Evolutionary conservation across 2,797 vertebrate species (phyloP).

Genomic region (Danio choprae): DNA sequence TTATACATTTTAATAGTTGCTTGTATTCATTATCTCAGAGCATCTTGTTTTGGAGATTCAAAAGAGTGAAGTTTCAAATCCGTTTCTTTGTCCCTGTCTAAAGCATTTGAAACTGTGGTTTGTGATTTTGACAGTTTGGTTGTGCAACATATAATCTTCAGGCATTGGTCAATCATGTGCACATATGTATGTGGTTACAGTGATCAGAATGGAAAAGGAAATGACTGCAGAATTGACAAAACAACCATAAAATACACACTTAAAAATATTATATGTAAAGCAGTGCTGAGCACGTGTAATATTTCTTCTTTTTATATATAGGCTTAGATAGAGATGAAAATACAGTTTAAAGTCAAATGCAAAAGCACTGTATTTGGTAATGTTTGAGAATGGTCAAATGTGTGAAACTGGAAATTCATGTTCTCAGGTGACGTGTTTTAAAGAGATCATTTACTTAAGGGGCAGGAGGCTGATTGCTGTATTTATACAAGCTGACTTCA

Average conservation of each 20-base stretch:
- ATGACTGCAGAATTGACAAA: not conserved
- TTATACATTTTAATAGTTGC: not conserved
- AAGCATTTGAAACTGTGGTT: not conserved
- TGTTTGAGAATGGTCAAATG: not conserved
- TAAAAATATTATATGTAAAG: not conserved
- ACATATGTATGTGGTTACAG: not conserved
- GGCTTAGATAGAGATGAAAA: not conserved
- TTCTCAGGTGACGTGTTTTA: not conserved
- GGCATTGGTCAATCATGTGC: conserved; percentile 14
- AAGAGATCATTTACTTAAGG: conserved; percentile 2
- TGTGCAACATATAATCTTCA: not conserved
- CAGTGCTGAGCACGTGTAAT: not conserved
- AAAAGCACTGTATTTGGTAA: not conserved
- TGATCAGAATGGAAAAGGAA: not conserved
- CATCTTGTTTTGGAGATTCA: conserved; percentile 11
- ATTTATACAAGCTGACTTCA: conserved; percentile 16
- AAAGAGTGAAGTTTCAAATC: not conserved
- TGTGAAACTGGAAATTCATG: not conserved
- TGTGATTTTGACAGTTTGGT: not conserved
- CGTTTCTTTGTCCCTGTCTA: not conserved
- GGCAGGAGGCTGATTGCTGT: not conserved
- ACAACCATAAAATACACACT: too few species aligned
- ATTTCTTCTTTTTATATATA: conserved; percentile 6
- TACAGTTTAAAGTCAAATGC: too few species aligned
- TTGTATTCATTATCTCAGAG: not conserved